Percentiles rank a stretch among this genome's conserved stretches.
These are phyloP conservation scores for Phyto melanocephala DNA, from an alignment of 2,888 invertebrate species.

Conservation along the genomic window DNA sequence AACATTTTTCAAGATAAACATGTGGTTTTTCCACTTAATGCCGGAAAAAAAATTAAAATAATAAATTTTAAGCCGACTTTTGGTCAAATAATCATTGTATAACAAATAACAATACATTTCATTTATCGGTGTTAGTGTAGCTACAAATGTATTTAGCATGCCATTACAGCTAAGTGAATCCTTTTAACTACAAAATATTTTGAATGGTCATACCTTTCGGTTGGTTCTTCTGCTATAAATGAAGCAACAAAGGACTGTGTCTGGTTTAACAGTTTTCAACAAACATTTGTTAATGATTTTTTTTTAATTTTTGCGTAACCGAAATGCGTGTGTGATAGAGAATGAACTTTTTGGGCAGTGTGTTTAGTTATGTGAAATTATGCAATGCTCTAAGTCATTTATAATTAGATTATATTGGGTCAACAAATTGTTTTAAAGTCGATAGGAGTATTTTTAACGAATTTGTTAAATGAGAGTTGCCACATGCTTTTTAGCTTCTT, in stretches of 20 bases:
- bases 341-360: too few species aligned
- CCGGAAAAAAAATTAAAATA: constrained; percentile 24
- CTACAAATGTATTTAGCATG: background rate
- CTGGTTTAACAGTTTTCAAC: constrained; percentile 27
- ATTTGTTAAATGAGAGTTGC: background rate
- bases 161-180: background rate
- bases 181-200: constrained; percentile 17
- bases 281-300: constrained; percentile 40
- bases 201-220: constrained; percentile 40
- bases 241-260: constrained; percentile 20
- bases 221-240: background rate
- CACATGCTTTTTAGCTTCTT: too few species aligned
- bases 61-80: constrained; percentile 58
- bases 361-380: constrained; percentile 31
- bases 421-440: constrained; percentile 24
- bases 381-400: constrained; percentile 14
- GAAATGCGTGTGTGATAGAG: background rate
- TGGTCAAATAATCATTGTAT: constrained; percentile 55
- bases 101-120: constrained; percentile 34
- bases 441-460: constrained; percentile 14
- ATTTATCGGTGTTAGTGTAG: background rate
- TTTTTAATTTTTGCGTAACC: constrained; percentile 20
- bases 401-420: constrained; percentile 43
- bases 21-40: constrained; percentile 35
- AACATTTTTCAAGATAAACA: constrained; percentile 48